phyloP scores from a whole-genome alignment of 2,113 vertebrate genomes.

The Hippoglossus stenolepis region DNA sequence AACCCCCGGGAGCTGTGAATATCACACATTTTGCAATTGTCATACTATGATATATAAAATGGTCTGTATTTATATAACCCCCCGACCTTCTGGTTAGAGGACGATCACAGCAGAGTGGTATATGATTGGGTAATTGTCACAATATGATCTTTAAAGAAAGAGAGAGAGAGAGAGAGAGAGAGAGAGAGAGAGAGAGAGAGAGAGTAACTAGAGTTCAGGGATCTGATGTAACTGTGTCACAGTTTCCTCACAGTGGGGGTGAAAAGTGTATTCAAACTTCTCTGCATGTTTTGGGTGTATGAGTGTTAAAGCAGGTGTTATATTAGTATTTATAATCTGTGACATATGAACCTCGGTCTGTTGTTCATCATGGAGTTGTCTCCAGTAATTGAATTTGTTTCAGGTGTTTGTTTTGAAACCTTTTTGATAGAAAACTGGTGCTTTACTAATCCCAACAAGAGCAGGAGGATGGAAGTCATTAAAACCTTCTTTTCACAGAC shows the following conservation, averaged over 20 bases:
- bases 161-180: too few relatives aligned
- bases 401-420: constrained; percentile 8
- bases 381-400: constrained; percentile 3
- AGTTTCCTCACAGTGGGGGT: too few relatives aligned
- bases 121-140: too few relatives aligned
- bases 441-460: constrained; percentile 3
- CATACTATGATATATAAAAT: background rate
- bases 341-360: background rate
- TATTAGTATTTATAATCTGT: background rate
- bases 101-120: too few relatives aligned
- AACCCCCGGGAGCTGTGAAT: background rate
- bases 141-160: too few relatives aligned
- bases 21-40: background rate
- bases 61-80: too few relatives aligned
- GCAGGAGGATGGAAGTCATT: constrained; percentile 18
- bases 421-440: background rate
- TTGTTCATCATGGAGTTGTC: constrained; percentile 1
- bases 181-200: too few relatives aligned
- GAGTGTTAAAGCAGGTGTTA: background rate
- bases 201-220: too few relatives aligned
- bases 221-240: too few relatives aligned
- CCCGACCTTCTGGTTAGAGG: too few relatives aligned
- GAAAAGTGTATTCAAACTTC: too few relatives aligned
- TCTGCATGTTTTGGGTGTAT: background rate
- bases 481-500: constrained; percentile 31